These are phyloP conservation scores for Dexiosoma caninum DNA, from an alignment of 2,888 invertebrate species.

Conservation along the genomic window DNA sequence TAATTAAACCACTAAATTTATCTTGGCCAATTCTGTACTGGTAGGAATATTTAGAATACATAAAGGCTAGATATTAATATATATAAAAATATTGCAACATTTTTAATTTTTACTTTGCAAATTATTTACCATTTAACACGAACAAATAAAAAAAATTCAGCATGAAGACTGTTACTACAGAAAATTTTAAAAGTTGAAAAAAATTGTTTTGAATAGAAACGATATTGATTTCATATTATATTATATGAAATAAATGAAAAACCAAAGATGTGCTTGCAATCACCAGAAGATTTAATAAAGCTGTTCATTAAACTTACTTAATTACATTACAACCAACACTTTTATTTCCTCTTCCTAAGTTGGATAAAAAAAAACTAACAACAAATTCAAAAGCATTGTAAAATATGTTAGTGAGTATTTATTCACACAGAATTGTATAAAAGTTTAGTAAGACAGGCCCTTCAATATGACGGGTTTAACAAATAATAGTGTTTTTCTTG, in stretches of 20 bases:
- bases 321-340: neutral
- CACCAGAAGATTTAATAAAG: too few relatives aligned
- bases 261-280: too few relatives aligned
- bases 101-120: neutral
- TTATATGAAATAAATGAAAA: too few relatives aligned
- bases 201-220: too few relatives aligned
- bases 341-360: neutral
- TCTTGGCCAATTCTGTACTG: too few relatives aligned
- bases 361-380: neutral
- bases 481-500: neutral
- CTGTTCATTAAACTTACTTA: conserved; percentile 5
- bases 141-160: neutral
- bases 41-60: too few relatives aligned
- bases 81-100: neutral
- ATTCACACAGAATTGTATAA: conserved; percentile 13
- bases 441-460: neutral
- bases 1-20: too few relatives aligned
- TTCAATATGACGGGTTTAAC: neutral
- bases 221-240: too few relatives aligned
- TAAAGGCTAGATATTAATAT: too few relatives aligned
- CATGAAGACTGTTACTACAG: neutral
- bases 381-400: conserved; percentile 7
- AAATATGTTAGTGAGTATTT: conserved; percentile 31
- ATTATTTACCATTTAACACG: neutral
- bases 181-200: neutral